A percentile compares a stretch with the other conserved stretches of the same genome.
Conservation (phyloP, 2,113 vertebrate species). For the Chroicocephalus ridibundus region DNA sequence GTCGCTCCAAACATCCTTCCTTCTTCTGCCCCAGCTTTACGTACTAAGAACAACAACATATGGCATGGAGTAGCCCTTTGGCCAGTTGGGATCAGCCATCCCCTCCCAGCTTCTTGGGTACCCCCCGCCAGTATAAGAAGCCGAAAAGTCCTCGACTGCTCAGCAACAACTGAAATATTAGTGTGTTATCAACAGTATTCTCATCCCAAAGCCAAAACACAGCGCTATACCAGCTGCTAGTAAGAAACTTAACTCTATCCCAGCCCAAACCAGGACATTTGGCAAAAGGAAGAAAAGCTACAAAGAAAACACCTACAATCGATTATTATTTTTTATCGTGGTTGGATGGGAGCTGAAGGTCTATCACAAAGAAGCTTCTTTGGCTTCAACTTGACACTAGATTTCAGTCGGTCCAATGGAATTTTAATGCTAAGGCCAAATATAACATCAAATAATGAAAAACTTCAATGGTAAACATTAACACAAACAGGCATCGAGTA, state of each 20-base stretch:
- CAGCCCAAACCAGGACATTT: background rate
- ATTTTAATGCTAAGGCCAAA: conserved; percentile 68
- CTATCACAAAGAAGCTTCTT: conserved; percentile 63
- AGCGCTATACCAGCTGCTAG: background rate
- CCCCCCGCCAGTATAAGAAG: background rate
- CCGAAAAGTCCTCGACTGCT: background rate
- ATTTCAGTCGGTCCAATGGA: conserved; percentile 59
- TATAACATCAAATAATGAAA: conserved; percentile 79
- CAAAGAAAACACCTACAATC: conserved; percentile 42
- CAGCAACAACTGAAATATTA: background rate
- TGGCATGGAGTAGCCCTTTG: background rate
- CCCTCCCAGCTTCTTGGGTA: background rate
- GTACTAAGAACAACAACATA: background rate
- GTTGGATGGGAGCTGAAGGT: conserved; percentile 52
- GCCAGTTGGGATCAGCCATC: background rate
- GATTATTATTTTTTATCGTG: background rate
- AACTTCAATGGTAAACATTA: conserved; percentile 75
- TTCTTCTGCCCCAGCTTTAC: background rate
- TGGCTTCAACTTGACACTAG: conserved; percentile 60
- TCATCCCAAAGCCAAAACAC: background rate
- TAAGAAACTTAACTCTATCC: background rate
- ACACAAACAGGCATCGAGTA: conserved; percentile 61
- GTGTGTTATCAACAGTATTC: background rate
- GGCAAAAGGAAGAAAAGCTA: conserved; percentile 1
- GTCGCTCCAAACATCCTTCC: background rate